Percentiles rank a stretch among this genome's conserved stretches.
Conservation (phyloP, 1,140 invertebrate genomes). For the Drosophila serrata region DNA sequence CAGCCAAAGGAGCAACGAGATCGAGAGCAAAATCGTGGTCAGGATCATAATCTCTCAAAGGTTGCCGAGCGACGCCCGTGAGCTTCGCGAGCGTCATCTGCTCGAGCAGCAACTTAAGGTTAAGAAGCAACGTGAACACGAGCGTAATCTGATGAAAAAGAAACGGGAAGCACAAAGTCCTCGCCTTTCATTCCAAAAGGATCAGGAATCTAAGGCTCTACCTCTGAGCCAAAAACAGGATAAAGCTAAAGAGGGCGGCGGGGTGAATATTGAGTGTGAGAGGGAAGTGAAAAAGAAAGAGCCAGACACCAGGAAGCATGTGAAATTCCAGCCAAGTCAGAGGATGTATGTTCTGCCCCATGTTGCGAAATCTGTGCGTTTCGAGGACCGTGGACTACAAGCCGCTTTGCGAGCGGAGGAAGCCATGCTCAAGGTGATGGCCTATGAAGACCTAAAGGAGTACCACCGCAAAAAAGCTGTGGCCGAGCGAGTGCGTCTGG, state of each 20-base stretch:
- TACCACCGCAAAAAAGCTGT: neutral
- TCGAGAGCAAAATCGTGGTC: neutral
- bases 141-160: constrained; percentile 2
- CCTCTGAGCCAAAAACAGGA: neutral
- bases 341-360: neutral
- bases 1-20: neutral
- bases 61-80: neutral
- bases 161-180: neutral
- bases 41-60: neutral
- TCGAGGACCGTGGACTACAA: neutral
- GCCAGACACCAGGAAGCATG: neutral
- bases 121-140: constrained; percentile 26
- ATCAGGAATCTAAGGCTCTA: neutral
- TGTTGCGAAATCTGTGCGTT: neutral
- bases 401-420: neutral
- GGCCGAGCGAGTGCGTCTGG: neutral
- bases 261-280: neutral
- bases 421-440: neutral
- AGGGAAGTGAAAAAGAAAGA: neutral
- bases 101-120: constrained; percentile 13
- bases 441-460: constrained; percentile 3
- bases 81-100: neutral
- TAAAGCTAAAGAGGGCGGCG: no score
- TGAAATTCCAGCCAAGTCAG: neutral
- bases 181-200: no score